These are phyloP conservation scores for Tinea semifulvella DNA, from an alignment of 2,888 invertebrate genomes.

Conservation along the genomic window DNA sequence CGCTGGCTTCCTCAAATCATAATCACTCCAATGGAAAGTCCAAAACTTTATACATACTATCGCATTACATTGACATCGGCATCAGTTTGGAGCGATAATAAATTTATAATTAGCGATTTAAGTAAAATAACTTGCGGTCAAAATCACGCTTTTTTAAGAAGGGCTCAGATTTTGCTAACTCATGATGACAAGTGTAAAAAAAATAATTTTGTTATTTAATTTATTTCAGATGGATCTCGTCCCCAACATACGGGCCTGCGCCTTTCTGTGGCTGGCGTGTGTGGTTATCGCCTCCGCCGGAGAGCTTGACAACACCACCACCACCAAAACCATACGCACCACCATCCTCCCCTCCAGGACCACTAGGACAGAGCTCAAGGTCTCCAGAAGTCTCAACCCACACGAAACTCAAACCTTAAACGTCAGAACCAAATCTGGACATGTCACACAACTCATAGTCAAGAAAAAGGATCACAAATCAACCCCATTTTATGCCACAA, in stretches of 20 bases:
- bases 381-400: constrained; percentile 79
- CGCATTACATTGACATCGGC: too few relatives aligned
- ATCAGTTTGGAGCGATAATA: too few relatives aligned
- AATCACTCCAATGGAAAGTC: constrained; percentile 5
- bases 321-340: constrained; percentile 46
- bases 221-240: constrained; percentile 62
- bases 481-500: constrained; percentile 30
- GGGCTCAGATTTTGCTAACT: too few relatives aligned
- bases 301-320: constrained; percentile 40
- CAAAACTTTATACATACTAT: too few relatives aligned
- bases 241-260: constrained; percentile 39
- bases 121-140: too few relatives aligned
- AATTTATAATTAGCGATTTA: too few relatives aligned
- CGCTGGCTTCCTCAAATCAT: constrained; percentile 5
- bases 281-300: constrained; percentile 28
- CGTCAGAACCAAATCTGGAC: constrained; percentile 79
- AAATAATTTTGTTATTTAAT: constrained; percentile 19
- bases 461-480: constrained; percentile 73
- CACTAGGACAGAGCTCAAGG: constrained; percentile 78
- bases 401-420: constrained; percentile 80
- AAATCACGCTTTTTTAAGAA: too few relatives aligned
- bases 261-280: constrained; percentile 43
- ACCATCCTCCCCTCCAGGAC: constrained; percentile 66
- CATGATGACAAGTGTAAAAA: too few relatives aligned
- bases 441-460: constrained; percentile 79